Percentiles rank a stretch among this genome's conserved stretches.
Conservation (phyloP, 2,888 invertebrate species). For the Amphimallon solstitiale region DNA sequence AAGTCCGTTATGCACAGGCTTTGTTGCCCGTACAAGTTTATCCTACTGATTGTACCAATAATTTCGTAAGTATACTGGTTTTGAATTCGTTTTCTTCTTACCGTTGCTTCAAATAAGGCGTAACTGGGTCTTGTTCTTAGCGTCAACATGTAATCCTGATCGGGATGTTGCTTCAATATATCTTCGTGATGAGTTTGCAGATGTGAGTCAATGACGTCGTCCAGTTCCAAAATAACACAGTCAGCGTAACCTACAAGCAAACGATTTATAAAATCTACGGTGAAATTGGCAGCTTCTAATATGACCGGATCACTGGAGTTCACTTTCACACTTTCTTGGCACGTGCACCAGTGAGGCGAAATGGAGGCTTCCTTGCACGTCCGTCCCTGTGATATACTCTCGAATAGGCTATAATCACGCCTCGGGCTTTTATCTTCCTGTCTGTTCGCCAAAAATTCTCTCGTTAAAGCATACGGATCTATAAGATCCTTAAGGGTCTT, state of each 20-base stretch:
- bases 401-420: slow-evolving; percentile 80
- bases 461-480: slow-evolving; percentile 64
- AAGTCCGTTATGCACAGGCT: slow-evolving; percentile 81
- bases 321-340: slow-evolving; percentile 74
- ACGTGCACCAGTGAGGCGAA: slow-evolving; percentile 89
- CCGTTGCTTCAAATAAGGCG: slow-evolving; percentile 83
- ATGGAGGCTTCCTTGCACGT: slow-evolving; percentile 84
- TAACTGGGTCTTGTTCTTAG: slow-evolving; percentile 73
- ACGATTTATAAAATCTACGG: slow-evolving; percentile 74
- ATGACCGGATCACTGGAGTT: slow-evolving; percentile 67
- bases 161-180: slow-evolving; percentile 60
- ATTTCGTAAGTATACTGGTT: slow-evolving; percentile 55
- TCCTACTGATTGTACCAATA: slow-evolving; percentile 79
- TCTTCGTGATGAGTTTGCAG: slow-evolving; percentile 66
- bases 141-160: slow-evolving; percentile 73
- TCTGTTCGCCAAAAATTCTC: slow-evolving; percentile 60
- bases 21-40: slow-evolving; percentile 84
- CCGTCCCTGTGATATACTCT: slow-evolving; percentile 74
- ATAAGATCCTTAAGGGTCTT: slow-evolving; percentile 79
- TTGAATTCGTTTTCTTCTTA: slow-evolving; percentile 61
- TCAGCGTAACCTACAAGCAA: slow-evolving; percentile 70
- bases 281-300: slow-evolving; percentile 68
- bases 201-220: slow-evolving; percentile 74
- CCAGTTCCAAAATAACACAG: slow-evolving; percentile 73
- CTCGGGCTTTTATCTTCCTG: slow-evolving; percentile 58